Evolutionary conservation across 1,140 invertebrate genomes (phyloP).

Genomic region (Diorhabda elongata): DNA sequence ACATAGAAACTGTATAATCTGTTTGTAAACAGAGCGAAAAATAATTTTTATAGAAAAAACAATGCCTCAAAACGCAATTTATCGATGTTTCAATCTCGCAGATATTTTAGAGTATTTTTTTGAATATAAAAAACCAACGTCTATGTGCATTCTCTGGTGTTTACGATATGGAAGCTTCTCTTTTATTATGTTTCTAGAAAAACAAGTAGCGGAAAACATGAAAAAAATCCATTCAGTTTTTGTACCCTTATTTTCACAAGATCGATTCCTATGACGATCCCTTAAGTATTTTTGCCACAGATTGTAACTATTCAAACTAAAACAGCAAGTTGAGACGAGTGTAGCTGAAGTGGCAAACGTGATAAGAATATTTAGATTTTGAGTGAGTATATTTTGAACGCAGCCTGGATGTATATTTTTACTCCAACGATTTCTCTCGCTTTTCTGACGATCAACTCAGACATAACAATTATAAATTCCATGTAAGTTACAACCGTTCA

Average conservation of each 20-base stretch:
- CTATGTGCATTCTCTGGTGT: too few relatives aligned
- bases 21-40: too few relatives aligned
- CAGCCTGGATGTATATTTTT: not conserved
- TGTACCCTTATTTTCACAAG: not conserved
- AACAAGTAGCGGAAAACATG: too few relatives aligned
- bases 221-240: too few relatives aligned
- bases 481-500: not conserved
- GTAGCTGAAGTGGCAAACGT: slow-evolving; percentile 1
- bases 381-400: not conserved
- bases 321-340: not conserved
- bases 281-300: not conserved
- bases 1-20: too few relatives aligned
- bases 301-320: slow-evolving; percentile 1
- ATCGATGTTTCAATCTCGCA: too few relatives aligned
- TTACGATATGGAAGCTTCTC: too few relatives aligned
- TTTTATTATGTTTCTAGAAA: too few relatives aligned
- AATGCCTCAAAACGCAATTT: too few relatives aligned
- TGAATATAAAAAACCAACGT: too few relatives aligned
- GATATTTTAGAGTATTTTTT: too few relatives aligned
- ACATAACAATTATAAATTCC: not conserved
- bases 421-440: not conserved
- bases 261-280: not conserved
- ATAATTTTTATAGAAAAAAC: too few relatives aligned
- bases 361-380: slow-evolving; percentile 1
- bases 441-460: not conserved